Base-by-base conservation (phyloP, 2,888 invertebrate species). In the Sphinx pinastri region DNA sequence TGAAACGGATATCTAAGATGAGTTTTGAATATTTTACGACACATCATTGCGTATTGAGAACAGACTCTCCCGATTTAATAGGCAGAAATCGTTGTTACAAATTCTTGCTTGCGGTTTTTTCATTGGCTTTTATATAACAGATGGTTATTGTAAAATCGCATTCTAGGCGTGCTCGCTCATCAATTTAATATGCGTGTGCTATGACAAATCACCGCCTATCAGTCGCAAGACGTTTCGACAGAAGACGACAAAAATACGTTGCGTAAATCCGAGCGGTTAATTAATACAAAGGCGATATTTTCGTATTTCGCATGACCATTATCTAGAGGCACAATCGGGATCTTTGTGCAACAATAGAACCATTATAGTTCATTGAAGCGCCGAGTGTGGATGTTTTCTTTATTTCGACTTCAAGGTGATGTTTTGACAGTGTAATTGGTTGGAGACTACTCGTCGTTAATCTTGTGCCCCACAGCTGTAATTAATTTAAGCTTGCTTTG, bases 381-480 rank as follows among this genome's bases (percentile, higher is more conserved):
- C 81, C 81, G 78, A 83, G 84, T 82, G 76, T 78, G 83, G 83
- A 81, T 86, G 86, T 88, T 87, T 89, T 90, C 88, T 89, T 88
- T 86, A 84, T 84, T 86, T 81, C 81, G 73, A 82, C 83, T 85
- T 86, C 91, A 91, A 92, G 92, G 91, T 87, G 85, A 90, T 87
- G 88, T 91, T 91, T 90, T 92, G 92, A 92, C 87, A 87, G 83
- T 81, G 81, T 89, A 90, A 91, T 91, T 89, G 87, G 84, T 85
- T 78, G 74, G 80, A 82, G 82, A 83, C 80, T 78, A 81, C 80
- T 80, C 80, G 75, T 85, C 83, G 84, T 85, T 88, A 84, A 87
- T 87, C 87, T 87, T 85, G 78, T 74, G 79, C 78, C 76, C 74
- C 78, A 76, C 76, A 80, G 79, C 72, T 82, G 79, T 86, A 82